Evolutionary conservation across 2,113 vertebrate species (phyloP), one percentile per base, ranked within the genome.

Genomic region (Dicrurus megarhynchus): DNA sequence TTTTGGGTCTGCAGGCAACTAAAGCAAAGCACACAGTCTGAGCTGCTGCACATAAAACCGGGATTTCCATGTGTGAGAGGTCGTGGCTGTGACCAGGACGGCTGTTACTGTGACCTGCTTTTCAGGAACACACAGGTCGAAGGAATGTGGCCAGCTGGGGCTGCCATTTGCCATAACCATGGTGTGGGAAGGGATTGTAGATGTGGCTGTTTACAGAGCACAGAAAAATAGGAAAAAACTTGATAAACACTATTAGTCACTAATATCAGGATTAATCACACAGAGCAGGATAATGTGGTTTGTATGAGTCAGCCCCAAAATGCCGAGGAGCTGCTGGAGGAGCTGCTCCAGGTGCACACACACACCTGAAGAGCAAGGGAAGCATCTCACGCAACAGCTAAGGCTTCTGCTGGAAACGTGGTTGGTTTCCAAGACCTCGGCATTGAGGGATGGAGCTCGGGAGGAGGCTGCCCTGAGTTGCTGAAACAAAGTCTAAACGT

Each of bases 61-160:
- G 15, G 56, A 55, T 41, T 63, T 59, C 37, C 0, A 1, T 10
- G 56, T 6, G 19, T 0, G 9, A 56, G 41, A 61, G 50, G 46
- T 49, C 9, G 7, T 1, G 8, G n/a, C n/a, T 77, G 7, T 74
- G 46, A 32, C 26, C 28, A 50, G 55, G 33, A 22, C 0, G 0
- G 64, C 27, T 61, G 20, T 26, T 50, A 3, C 44, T 47, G 52
- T 71, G 68, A 87, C 44, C n/a, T 74, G 49, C 59, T 77, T 85
- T 5, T 4, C 57, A 70, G 76, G 75, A 92, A 61, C 71, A 78
- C 2, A 23, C 35, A 3, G 16, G 44, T 49, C 70, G 49, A 19
- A 75, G 44, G 76, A 87, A 73, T 1, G 13, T 56, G 35, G 87
- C 71, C 73, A 81, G 60, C 42, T 0, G 0, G 52, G 56, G 21